phyloP scores from a whole-genome alignment of 2,888 invertebrate genomes.

The Cylloceria caligata region DNA sequence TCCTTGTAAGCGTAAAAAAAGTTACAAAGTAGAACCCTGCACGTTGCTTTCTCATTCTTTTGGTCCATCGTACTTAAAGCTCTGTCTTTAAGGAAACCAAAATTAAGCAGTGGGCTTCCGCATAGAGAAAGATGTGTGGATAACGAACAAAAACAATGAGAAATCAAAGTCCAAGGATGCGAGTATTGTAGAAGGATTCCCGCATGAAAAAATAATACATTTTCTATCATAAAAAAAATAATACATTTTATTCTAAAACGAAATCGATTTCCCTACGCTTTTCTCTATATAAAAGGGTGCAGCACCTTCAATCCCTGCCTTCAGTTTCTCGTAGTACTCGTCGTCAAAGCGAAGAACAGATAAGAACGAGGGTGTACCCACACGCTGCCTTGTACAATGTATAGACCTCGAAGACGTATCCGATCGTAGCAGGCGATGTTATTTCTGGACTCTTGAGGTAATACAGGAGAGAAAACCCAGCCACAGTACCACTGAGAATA shows the following conservation, averaged over 20 bases:
- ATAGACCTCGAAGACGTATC: constrained; percentile 49
- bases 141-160: no score
- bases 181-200: neutral
- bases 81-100: no score
- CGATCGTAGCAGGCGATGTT: constrained; percentile 49
- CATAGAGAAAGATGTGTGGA: no score
- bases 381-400: constrained; percentile 34
- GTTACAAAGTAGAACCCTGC: no score
- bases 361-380: constrained; percentile 45
- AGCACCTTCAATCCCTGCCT: neutral
- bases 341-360: constrained; percentile 34
- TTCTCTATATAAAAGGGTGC: neutral
- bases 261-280: constrained; percentile 6
- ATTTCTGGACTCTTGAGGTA: constrained; percentile 19
- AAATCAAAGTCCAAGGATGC: no score
- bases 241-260: constrained; percentile 5
- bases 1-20: no score
- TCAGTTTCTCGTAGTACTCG: constrained; percentile 1
- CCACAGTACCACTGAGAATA: neutral
- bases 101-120: no score
- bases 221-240: no score
- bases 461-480: constrained; percentile 20
- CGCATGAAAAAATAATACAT: neutral
- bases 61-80: no score
- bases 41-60: no score